Percentiles rank a stretch among this genome's conserved stretches.
Conservation (phyloP, 2,113 vertebrate species). For the Aphelocoma coerulescens region DNA sequence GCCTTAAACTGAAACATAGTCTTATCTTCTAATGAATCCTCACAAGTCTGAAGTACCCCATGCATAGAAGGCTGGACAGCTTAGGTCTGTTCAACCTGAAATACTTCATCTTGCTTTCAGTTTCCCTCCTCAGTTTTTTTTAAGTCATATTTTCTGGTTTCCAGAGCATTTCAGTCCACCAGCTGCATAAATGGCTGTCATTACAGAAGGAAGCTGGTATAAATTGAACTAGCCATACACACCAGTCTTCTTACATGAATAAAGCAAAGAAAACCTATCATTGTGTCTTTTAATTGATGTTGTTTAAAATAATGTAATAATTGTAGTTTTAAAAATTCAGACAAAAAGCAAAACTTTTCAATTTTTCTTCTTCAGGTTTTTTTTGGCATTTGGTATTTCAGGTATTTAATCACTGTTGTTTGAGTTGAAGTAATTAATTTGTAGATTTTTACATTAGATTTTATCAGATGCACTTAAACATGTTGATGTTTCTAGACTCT, state of each 20-base stretch:
- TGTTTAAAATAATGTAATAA: not conserved
- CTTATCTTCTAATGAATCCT: not conserved
- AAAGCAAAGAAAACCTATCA: not conserved
- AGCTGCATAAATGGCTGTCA: not conserved
- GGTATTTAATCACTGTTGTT: not conserved
- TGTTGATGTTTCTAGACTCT: not conserved
- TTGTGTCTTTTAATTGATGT: not conserved
- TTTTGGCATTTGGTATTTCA: slow-evolving; percentile 16
- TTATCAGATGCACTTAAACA: not conserved
- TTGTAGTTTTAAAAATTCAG: not conserved
- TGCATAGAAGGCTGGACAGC: not conserved
- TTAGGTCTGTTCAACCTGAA: not conserved
- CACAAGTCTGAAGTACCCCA: not conserved
- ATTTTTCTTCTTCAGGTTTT: slow-evolving; percentile 9
- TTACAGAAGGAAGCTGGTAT: not conserved
- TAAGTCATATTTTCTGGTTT: not conserved
- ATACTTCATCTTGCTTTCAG: not conserved
- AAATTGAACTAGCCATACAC: not conserved
- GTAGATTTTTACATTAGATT: not conserved
- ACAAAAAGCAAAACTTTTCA: not conserved
- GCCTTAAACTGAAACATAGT: not conserved
- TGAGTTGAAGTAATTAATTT: not conserved
- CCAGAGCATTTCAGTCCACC: not conserved
- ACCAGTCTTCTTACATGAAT: not conserved
- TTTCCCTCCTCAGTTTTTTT: not conserved